A percentile compares a stretch with the other conserved stretches of the same genome.
phyloP scores from a whole-genome alignment of 2,797 vertebrate species.

The Lepilemur ruficaudatus region DNA sequence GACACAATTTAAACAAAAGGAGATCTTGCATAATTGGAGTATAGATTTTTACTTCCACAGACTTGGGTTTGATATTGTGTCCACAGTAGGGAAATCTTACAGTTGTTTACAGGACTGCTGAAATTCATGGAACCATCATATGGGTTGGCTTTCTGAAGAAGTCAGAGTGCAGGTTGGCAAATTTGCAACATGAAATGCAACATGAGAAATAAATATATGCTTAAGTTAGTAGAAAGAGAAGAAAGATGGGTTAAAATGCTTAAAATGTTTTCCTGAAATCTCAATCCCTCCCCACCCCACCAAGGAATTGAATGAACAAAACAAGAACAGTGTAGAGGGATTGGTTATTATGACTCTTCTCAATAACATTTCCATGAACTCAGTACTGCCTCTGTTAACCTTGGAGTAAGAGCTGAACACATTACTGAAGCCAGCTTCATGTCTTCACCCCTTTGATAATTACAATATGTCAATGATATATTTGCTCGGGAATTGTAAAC shows the following conservation, averaged over 20 bases:
- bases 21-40: not conserved
- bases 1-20: not conserved
- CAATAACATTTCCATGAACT: conserved; percentile 68
- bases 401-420: conserved; percentile 39
- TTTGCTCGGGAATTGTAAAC: conserved; percentile 55
- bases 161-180: not conserved
- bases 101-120: not conserved
- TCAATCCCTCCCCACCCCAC: not conserved
- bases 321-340: not conserved
- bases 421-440: conserved; percentile 36
- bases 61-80: not conserved
- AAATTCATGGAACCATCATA: not conserved
- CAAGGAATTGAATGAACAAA: not conserved
- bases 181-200: not conserved
- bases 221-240: not conserved
- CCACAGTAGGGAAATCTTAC: not conserved
- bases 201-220: not conserved
- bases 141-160: not conserved
- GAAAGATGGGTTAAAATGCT: not conserved
- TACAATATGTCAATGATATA: conserved; percentile 46
- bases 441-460: conserved; percentile 65
- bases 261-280: not conserved
- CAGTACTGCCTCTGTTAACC: conserved; percentile 40
- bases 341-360: conserved; percentile 23
- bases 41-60: not conserved